Percentiles rank a stretch among this genome's conserved stretches.
Conservation (phyloP, 2,888 invertebrate genomes). For the Mechanitis messenoides region DNA sequence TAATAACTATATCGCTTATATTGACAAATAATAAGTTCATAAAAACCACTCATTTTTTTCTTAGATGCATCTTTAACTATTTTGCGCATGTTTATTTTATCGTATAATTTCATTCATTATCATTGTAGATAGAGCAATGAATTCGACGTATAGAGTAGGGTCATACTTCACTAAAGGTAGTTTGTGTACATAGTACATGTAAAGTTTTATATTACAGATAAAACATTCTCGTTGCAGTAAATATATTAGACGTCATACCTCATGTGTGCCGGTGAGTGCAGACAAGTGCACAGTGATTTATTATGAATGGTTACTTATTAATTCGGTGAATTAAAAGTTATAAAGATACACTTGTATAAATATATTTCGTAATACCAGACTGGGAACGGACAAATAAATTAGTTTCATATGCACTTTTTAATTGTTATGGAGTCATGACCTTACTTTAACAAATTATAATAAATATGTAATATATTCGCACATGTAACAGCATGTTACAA, state of each 20-base stretch:
- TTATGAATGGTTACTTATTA: not conserved
- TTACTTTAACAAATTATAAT: slow-evolving; percentile 5
- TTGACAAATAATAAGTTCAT: slow-evolving; percentile 1
- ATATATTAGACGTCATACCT: slow-evolving; percentile 58
- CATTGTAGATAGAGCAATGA: not conserved
- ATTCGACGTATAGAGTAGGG: slow-evolving; percentile 4
- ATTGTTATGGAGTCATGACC: slow-evolving; percentile 19
- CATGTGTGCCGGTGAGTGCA: slow-evolving; percentile 68
- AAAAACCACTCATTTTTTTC: not conserved
- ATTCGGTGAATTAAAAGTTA: no score
- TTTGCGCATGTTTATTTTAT: slow-evolving; percentile 3
- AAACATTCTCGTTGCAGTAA: slow-evolving; percentile 67
- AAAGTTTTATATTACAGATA: slow-evolving; percentile 61
- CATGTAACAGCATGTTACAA: not conserved
- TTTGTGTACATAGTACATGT: slow-evolving; percentile 20
- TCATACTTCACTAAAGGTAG: slow-evolving; percentile 11
- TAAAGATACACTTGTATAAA: no score
- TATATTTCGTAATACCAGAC: no score
- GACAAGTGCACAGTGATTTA: slow-evolving; percentile 32
- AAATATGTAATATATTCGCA: not conserved
- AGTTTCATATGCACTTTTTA: no score
- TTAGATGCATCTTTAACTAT: not conserved
- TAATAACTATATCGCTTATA: not conserved
- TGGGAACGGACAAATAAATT: no score
- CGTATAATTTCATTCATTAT: slow-evolving; percentile 9